Evolutionary conservation across 1,140 invertebrate species (phyloP).

Genomic region (Drosophila kepulauana): DNA sequence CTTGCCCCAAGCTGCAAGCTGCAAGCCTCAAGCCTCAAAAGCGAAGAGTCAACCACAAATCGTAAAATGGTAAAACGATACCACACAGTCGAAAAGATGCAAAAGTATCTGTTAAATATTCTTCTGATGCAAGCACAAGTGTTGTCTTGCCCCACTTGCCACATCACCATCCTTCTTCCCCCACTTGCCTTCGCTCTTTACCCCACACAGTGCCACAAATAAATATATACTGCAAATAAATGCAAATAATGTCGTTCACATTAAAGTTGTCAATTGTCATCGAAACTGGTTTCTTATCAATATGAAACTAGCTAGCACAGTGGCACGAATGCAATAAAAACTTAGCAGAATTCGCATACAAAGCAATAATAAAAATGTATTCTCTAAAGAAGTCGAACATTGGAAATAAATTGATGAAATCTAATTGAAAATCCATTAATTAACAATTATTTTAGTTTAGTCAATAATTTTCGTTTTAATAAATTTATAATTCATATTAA

Average conservation of each 20-base stretch:
- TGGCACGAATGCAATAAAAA: constrained; percentile 20
- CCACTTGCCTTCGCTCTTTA: background rate
- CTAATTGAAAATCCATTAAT: too few relatives aligned
- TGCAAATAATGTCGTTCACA: constrained; percentile 72
- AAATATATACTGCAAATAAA: constrained; percentile 50
- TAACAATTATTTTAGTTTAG: too few relatives aligned
- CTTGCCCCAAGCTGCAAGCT: constrained; percentile 9
- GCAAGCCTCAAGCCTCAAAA: too few relatives aligned
- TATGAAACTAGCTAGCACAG: constrained; percentile 41
- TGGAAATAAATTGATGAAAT: too few relatives aligned
- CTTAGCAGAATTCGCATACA: too few relatives aligned
- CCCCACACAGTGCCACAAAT: background rate
- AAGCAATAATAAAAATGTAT: too few relatives aligned
- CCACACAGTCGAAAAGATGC: constrained; percentile 21
- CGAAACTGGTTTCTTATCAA: constrained; percentile 46
- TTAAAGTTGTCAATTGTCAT: constrained; percentile 73
- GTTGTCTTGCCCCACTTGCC: background rate
- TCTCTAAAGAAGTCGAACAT: too few relatives aligned
- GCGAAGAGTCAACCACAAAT: constrained; percentile 33
- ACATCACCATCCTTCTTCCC: background rate
- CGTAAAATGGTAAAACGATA: constrained; percentile 45
- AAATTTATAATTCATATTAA: too few relatives aligned
- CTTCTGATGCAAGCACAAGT: constrained; percentile 24
- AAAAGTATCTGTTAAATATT: constrained; percentile 15
- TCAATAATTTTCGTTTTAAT: too few relatives aligned